Percentiles rank a stretch among this genome's conserved stretches.
These are phyloP conservation scores for Cetonia aurata DNA, from an alignment of 2,888 invertebrate species.

Conservation along the genomic window DNA sequence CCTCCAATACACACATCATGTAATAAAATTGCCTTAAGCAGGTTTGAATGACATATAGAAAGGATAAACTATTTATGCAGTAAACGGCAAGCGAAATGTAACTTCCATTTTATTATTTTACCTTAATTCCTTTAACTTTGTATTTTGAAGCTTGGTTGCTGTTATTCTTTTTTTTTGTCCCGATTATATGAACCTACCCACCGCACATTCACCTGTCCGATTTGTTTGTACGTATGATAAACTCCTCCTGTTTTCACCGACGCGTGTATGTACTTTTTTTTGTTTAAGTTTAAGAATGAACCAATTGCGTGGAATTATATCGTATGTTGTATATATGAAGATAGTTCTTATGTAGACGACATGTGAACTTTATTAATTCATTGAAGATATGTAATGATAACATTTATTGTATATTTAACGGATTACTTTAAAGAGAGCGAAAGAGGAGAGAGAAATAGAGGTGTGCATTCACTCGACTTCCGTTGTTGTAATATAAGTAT, in stretches of 20 bases:
- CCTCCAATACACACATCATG: constrained; percentile 53
- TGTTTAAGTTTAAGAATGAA: background rate
- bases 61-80: background rate
- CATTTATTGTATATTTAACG: constrained; percentile 31
- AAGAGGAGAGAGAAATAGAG: constrained; percentile 1
- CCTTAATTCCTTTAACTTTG: too few relatives aligned
- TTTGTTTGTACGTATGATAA: too few relatives aligned
- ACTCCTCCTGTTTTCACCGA: too few relatives aligned
- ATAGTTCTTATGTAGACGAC: constrained; percentile 27
- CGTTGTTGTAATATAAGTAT: constrained; percentile 36
- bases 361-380: constrained; percentile 26
- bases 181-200: too few relatives aligned
- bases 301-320: constrained; percentile 1
- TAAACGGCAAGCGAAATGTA: too few relatives aligned
- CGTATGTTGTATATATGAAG: constrained; percentile 22
- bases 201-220: too few relatives aligned
- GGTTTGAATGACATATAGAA: constrained; percentile 1
- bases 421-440: constrained; percentile 25
- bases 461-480: constrained; percentile 19
- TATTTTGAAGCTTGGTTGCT: too few relatives aligned
- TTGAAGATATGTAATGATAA: constrained; percentile 10
- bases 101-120: too few relatives aligned
- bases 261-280: too few relatives aligned
- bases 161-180: too few relatives aligned
- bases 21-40: constrained; percentile 45